Evolutionary conservation across 2,888 invertebrate species (phyloP).

Genomic region (Apamea anceps): DNA sequence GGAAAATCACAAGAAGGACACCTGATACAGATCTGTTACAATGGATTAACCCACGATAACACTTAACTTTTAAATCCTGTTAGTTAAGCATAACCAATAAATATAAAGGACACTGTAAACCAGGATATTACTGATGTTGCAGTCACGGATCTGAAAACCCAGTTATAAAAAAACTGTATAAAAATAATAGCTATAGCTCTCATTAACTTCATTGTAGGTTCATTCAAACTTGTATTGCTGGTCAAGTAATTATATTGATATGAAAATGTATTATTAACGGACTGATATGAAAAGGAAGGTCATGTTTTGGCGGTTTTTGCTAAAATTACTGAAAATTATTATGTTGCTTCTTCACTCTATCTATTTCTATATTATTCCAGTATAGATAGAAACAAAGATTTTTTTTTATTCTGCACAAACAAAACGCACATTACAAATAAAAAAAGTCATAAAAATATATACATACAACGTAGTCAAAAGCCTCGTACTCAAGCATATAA

Average conservation of each 20-base stretch:
- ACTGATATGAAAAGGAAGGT: neutral
- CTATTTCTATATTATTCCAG: neutral
- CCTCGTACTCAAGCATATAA: no score
- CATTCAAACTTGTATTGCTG: slow-evolving; percentile 17
- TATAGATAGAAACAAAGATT: no score
- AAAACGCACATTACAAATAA: no score
- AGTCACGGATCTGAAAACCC: slow-evolving; percentile 59
- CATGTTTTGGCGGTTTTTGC: neutral
- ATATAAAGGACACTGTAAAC: slow-evolving; percentile 43
- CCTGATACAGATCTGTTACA: slow-evolving; percentile 22
- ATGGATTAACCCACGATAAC: slow-evolving; percentile 50
- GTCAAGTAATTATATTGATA: slow-evolving; percentile 16
- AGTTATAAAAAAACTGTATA: slow-evolving; percentile 25
- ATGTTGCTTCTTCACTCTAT: neutral
- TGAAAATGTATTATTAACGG: neutral
- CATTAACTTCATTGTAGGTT: slow-evolving; percentile 32
- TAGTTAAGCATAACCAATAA: slow-evolving; percentile 35
- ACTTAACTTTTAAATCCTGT: slow-evolving; percentile 49
- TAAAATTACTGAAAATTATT: neutral
- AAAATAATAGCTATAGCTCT: slow-evolving; percentile 15
- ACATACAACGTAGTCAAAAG: no score
- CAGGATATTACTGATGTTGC: slow-evolving; percentile 50
- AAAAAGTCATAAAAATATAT: no score
- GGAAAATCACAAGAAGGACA: slow-evolving; percentile 22
- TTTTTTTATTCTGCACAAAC: no score